A percentile compares a stretch with the other conserved stretches of the same genome.
Conservation (phyloP, 2,797 vertebrate species). For the Arctocebus calabarensis region DNA sequence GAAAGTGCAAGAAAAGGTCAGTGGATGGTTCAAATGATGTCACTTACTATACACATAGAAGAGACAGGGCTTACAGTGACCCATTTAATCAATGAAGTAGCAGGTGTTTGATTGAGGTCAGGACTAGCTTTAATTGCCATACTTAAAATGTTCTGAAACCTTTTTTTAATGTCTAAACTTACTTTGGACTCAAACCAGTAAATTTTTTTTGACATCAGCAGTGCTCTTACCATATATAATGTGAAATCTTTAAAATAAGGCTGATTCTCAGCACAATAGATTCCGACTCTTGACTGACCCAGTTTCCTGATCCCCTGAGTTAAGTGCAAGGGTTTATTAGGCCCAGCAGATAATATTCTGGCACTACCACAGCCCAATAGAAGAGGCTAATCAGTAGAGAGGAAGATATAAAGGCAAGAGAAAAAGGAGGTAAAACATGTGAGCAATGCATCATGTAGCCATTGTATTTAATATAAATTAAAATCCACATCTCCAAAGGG, state of each 20-base stretch:
- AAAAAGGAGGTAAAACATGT: not conserved
- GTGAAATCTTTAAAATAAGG: slow-evolving; percentile 51
- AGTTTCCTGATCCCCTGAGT: not conserved
- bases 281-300: slow-evolving; percentile 44
- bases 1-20: not conserved
- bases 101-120: slow-evolving; percentile 23
- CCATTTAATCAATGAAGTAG: not conserved
- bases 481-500: not conserved
- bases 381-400: not conserved
- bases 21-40: not conserved
- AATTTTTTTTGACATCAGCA: slow-evolving; percentile 13
- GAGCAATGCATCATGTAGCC: not conserved
- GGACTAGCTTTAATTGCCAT: slow-evolving; percentile 29
- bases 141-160: slow-evolving; percentile 43
- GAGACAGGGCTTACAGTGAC: not conserved
- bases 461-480: not conserved
- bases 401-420: not conserved
- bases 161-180: slow-evolving; percentile 51
- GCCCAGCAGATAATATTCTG: not conserved
- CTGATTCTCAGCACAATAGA: not conserved
- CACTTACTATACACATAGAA: not conserved
- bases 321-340: not conserved
- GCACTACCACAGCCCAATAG: not conserved
- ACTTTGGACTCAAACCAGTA: slow-evolving; percentile 58
- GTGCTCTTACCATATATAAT: not conserved